Percentiles rank a stretch among this genome's conserved stretches.
These are phyloP conservation scores for Zaprionus nigranus DNA, from an alignment of 1,140 invertebrate genomes.

Conservation along the genomic window DNA sequence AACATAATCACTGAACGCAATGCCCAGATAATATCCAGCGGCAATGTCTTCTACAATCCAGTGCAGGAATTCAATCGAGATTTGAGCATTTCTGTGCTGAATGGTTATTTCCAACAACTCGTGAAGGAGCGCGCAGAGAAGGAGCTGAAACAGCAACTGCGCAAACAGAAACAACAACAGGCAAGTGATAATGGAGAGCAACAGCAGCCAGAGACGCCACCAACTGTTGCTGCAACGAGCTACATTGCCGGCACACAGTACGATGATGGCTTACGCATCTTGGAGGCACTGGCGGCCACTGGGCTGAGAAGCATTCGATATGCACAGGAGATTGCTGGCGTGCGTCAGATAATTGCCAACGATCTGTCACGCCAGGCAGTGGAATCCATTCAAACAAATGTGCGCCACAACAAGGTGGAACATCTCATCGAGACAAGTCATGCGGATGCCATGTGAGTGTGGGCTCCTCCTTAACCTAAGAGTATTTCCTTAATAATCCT, in stretches of 20 bases:
- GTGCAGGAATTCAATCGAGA: conserved; percentile 99
- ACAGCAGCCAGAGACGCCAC: neutral
- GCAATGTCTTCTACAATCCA: conserved; percentile 97
- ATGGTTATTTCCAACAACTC: conserved; percentile 86
- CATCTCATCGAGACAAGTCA: conserved; percentile 90
- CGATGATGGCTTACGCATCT: conserved; percentile 89
- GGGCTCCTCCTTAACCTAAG: too few species aligned
- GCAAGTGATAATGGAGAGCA: neutral
- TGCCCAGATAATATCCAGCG: conserved; percentile 78
- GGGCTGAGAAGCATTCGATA: conserved; percentile 98
- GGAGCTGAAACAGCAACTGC: conserved; percentile 59
- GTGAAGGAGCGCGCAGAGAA: conserved; percentile 64
- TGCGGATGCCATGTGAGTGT: conserved; percentile 92
- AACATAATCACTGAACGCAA: conserved; percentile 71
- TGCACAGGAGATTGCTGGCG: conserved; percentile 95
- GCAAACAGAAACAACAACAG: conserved; percentile 38
- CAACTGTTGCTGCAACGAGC: neutral
- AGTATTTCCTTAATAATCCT: neutral
- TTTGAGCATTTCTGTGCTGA: conserved; percentile 90
- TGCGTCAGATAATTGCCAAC: conserved; percentile 95
- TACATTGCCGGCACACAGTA: conserved; percentile 65
- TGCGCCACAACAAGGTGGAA: conserved; percentile 91
- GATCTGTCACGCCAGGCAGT: conserved; percentile 96
- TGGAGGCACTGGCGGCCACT: conserved; percentile 96
- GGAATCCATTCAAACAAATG: conserved; percentile 93